Conservation (phyloP, 1,140 invertebrate genomes). For the Zaprionus gabonicus region DNA sequence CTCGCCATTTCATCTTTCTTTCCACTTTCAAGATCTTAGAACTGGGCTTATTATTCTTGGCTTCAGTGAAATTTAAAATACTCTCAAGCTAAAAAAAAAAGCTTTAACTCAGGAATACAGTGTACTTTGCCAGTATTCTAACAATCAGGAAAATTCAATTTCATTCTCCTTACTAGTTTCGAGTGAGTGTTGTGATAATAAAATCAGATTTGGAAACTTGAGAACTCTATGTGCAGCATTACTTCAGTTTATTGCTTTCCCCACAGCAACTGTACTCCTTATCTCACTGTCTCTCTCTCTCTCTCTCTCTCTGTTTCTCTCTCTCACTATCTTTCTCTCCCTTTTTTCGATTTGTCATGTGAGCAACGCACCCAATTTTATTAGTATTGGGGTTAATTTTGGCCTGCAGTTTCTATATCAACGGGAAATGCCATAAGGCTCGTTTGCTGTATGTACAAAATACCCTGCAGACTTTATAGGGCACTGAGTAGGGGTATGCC, state of each 20-base stretch:
- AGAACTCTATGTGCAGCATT: background rate
- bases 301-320: background rate
- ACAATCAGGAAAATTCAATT: too few relatives aligned
- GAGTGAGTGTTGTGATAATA: background rate
- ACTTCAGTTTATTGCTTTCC: background rate
- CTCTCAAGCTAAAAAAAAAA: too few relatives aligned
- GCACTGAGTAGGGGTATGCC: background rate
- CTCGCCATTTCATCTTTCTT: background rate
- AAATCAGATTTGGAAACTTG: background rate
- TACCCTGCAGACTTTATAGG: background rate
- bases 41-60: too few relatives aligned
- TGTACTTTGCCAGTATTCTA: too few relatives aligned
- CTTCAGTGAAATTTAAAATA: too few relatives aligned
- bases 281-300: background rate
- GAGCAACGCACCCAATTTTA: background rate
- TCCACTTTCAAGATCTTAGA: too few relatives aligned
- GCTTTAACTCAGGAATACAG: too few relatives aligned
- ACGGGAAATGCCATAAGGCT: conserved; percentile 22
- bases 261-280: background rate
- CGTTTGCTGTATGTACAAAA: background rate
- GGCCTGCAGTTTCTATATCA: conserved; percentile 7
- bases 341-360: background rate
- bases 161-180: too few relatives aligned
- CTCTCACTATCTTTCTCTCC: background rate
- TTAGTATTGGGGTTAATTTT: background rate